Evolutionary conservation across 2,888 invertebrate species (phyloP).

Genomic region (Netelia inedita): DNA sequence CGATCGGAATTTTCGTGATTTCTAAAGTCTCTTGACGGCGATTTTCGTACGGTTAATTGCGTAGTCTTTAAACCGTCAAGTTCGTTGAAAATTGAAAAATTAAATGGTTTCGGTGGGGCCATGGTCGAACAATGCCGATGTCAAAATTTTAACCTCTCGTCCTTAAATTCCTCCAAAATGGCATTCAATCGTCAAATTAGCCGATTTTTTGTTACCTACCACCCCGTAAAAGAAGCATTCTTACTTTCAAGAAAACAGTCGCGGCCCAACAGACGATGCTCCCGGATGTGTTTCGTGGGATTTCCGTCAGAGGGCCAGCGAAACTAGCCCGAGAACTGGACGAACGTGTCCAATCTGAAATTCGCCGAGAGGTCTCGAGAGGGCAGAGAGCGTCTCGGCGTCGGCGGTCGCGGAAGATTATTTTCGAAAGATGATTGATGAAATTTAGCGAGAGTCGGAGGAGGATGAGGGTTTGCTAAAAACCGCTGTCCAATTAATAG

Average conservation of each 20-base stretch:
- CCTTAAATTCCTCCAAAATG: neutral
- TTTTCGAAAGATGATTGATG: conserved; percentile 79
- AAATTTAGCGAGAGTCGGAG: conserved; percentile 73
- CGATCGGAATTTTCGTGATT: neutral
- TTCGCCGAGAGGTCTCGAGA: conserved; percentile 16
- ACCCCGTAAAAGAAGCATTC: neutral
- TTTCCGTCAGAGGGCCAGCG: conserved; percentile 35
- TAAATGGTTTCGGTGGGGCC: neutral
- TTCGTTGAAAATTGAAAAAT: neutral
- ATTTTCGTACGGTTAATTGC: neutral
- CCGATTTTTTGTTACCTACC: neutral
- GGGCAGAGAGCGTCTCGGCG: conserved; percentile 25
- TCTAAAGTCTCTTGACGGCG: neutral
- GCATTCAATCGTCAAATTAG: neutral
- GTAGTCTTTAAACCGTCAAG: neutral
- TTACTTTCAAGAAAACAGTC: conserved; percentile 44
- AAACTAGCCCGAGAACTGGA: neutral
- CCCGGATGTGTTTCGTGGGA: conserved; percentile 65
- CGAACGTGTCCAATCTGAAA: conserved; percentile 30
- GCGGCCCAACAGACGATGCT: conserved; percentile 45
- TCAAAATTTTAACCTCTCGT: neutral
- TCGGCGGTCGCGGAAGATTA: conserved; percentile 65
- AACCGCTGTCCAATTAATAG: conserved; percentile 71
- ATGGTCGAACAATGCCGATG: neutral
- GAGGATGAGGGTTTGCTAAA: conserved; percentile 24